These are phyloP conservation scores for Fragum sueziense DNA, from an alignment of 2,888 invertebrate species.

Conservation along the genomic window DNA sequence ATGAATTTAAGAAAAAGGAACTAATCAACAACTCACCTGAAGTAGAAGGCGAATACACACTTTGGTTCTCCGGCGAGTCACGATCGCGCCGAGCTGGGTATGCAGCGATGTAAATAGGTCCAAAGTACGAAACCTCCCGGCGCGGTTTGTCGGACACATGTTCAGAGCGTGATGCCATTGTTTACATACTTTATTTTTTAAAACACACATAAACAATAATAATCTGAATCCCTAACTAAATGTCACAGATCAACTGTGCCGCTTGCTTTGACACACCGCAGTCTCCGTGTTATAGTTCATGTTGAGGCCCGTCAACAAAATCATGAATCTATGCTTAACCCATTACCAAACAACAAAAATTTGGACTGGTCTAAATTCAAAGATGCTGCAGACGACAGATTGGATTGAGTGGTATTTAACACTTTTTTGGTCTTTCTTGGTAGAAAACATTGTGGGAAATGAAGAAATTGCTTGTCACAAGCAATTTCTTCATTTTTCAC, in stretches of 20 bases:
- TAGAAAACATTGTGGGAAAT: no score
- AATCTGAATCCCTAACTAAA: neutral
- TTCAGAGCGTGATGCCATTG: slow-evolving; percentile 14
- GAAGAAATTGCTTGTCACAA: neutral
- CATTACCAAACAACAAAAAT: no score
- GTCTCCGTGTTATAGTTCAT: slow-evolving; percentile 13
- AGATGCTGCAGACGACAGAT: no score
- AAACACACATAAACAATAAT: neutral
- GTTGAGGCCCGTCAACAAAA: slow-evolving; percentile 5
- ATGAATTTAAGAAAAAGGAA: no score
- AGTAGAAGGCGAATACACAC: neutral
- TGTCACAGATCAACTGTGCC: neutral
- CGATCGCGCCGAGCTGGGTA: neutral
- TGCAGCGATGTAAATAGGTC: slow-evolving; percentile 49
- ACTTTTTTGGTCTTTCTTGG: no score
- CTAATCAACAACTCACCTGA: slow-evolving; percentile 17
- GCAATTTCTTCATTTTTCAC: neutral
- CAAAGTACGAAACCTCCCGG: slow-evolving; percentile 48
- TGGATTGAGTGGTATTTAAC: no score
- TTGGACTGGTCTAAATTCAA: no score
- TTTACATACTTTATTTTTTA: neutral
- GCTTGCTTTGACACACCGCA: slow-evolving; percentile 20
- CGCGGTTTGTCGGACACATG: neutral
- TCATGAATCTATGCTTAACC: neutral
- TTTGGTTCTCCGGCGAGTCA: neutral